Evolutionary conservation across 2,888 invertebrate species (phyloP), one percentile per base, ranked within the genome.

Genomic region (Leptinotarsa haldemani): DNA sequence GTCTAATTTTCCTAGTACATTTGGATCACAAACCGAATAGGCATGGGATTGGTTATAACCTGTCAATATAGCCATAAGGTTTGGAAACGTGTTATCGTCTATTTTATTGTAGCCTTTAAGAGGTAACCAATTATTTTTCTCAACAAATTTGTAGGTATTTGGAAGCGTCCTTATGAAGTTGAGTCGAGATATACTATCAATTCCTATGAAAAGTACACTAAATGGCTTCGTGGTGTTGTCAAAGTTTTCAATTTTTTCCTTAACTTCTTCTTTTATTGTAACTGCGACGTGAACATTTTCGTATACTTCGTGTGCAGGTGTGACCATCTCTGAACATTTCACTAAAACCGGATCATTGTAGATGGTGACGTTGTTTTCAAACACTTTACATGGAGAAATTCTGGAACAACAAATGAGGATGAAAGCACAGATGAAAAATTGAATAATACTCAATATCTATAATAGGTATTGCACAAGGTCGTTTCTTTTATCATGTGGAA

Each of bases 11-110:
- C 90, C 90, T 64, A 87, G 82, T 30, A 84, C 83, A 78, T 75
- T 90, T 16, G 91, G 90, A 46, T 89, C 86, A 78, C 90, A 90
- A 65, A 89, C 84, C 1, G 85, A 80, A 65, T 90, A 88, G 16
- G 91, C 88, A 18, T 88, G 81, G 0, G 84, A 83, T 83, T 78
- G 78, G 70, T 84, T 84, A 61, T 74, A 81, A 7, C 83, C 83
- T 0, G 94, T 92, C 18, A 95, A 88, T 64, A 94, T 90, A 0
- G 96, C 95, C 91, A 96, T 93, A 61, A 97, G 86, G 87, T 97
- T 97, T 0, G 97, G 95, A 83, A 94, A 95, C 0, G 96, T 97
- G 83, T 97, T 97, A 83, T 97, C 97, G 7, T 92, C 95, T 80
- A 94, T 91, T 91, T 94, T 90, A 79, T 90, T 90, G 53, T 67